Percentiles rank a stretch among this genome's conserved stretches.
phyloP scores from a whole-genome alignment of 2,888 invertebrate species.

The Crossocerus cetratus region DNA sequence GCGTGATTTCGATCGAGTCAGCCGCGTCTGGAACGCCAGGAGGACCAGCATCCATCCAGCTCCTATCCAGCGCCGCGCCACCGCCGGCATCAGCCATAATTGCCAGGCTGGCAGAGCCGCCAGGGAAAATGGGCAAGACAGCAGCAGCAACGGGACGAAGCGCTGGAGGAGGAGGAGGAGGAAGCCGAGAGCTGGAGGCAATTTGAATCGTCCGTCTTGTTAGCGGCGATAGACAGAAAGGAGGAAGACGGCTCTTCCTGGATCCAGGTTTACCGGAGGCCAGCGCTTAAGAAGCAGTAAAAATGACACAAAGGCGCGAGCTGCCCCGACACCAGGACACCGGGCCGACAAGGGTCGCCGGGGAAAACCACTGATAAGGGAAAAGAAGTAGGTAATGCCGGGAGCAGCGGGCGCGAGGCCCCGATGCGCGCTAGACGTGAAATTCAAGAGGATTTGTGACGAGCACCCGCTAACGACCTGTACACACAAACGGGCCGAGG shows the following conservation, averaged over 20 bases:
- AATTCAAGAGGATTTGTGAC: conserved; percentile 54
- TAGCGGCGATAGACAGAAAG: conserved; percentile 61
- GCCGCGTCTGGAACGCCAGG: conserved; percentile 36
- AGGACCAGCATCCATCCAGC: too few species aligned
- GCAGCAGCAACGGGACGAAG: conserved; percentile 4
- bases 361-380: not conserved
- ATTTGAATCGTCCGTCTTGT: conserved; percentile 66
- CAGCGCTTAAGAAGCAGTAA: conserved; percentile 39
- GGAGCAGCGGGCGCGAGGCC: not conserved
- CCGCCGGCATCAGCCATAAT: not conserved
- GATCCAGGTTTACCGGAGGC: conserved; percentile 30
- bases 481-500: conserved; percentile 53
- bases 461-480: conserved; percentile 65
- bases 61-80: too few species aligned
- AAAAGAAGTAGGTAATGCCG: not conserved
- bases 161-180: not conserved
- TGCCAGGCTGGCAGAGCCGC: conserved; percentile 4
- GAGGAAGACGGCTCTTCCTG: conserved; percentile 23
- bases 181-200: conserved; percentile 43
- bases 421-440: conserved; percentile 22
- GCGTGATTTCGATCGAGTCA: conserved; percentile 52
- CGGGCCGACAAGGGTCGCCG: conserved; percentile 1
- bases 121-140: conserved; percentile 10
- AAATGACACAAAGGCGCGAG: conserved; percentile 40
- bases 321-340: not conserved